phyloP scores from a whole-genome alignment of 1,140 invertebrate species.

The Semibalanus balanoides region DNA sequence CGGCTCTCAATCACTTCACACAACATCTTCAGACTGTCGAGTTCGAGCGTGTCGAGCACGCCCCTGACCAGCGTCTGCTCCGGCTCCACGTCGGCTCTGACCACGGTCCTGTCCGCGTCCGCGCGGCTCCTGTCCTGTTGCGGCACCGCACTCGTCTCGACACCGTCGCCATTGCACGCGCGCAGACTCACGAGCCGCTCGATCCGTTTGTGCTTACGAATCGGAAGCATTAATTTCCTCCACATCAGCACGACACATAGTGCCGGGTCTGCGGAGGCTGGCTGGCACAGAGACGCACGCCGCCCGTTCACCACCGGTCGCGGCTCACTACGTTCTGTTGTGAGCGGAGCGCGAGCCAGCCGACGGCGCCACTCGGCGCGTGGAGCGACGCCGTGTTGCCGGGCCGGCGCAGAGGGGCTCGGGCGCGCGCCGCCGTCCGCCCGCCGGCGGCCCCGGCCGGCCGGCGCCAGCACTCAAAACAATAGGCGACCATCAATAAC shows the following conservation, averaged over 20 bases:
- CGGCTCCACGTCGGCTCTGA: not conserved
- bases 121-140: not conserved
- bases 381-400: not conserved
- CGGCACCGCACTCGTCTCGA: too few relatives aligned
- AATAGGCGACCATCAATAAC: slow-evolving; percentile 28
- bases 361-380: too few relatives aligned
- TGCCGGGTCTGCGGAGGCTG: not conserved
- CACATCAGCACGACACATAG: not conserved
- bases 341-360: too few relatives aligned
- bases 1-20: not conserved
- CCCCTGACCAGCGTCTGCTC: not conserved
- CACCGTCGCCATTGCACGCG: not conserved
- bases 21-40: not conserved
- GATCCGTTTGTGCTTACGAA: not conserved
- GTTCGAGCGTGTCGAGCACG: not conserved
- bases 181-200: not conserved
- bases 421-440: not conserved
- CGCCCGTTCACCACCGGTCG: not conserved
- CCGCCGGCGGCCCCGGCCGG: too few relatives aligned
- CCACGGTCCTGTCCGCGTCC: too few relatives aligned
- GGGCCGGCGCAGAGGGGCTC: not conserved
- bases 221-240: not conserved
- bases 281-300: too few relatives aligned
- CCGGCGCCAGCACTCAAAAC: slow-evolving; percentile 1
- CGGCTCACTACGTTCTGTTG: too few relatives aligned